Evolutionary conservation across 2,888 invertebrate species (phyloP).

Genomic region (Bimastos eiseni): DNA sequence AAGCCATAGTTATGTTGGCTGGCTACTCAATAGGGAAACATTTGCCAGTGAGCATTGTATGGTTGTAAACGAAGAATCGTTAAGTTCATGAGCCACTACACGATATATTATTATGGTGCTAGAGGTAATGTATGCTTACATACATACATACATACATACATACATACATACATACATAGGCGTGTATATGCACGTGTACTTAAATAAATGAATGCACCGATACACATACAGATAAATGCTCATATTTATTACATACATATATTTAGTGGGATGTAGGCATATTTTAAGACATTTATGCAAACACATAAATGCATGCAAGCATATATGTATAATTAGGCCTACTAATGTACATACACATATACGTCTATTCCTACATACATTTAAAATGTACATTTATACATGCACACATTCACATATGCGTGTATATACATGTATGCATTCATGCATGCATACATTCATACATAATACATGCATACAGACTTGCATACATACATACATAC

Average conservation of each 20-base stretch:
- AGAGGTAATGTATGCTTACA: too few relatives aligned
- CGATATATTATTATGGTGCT: too few relatives aligned
- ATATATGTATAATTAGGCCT: not conserved
- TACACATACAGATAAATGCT: not conserved
- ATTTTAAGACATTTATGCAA: not conserved
- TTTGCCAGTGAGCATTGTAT: too few relatives aligned
- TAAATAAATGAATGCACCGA: not conserved
- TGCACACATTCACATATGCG: not conserved
- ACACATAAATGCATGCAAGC: not conserved
- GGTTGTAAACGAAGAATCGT: too few relatives aligned
- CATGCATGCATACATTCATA: not conserved
- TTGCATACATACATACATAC: not conserved
- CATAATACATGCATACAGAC: not conserved
- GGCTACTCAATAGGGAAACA: too few relatives aligned
- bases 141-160: too few relatives aligned
- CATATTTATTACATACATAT: too few relatives aligned
- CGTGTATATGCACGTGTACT: too few relatives aligned
- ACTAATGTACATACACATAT: not conserved
- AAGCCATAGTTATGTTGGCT: too few relatives aligned
- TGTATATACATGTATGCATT: not conserved
- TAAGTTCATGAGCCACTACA: too few relatives aligned
- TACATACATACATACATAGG: too few relatives aligned
- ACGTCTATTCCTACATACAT: not conserved
- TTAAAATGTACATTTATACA: not conserved
- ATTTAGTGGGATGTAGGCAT: too few relatives aligned